Evolutionary conservation across 2,797 vertebrate genomes (phyloP).

Genomic region (Artibeus jamaicensis): DNA sequence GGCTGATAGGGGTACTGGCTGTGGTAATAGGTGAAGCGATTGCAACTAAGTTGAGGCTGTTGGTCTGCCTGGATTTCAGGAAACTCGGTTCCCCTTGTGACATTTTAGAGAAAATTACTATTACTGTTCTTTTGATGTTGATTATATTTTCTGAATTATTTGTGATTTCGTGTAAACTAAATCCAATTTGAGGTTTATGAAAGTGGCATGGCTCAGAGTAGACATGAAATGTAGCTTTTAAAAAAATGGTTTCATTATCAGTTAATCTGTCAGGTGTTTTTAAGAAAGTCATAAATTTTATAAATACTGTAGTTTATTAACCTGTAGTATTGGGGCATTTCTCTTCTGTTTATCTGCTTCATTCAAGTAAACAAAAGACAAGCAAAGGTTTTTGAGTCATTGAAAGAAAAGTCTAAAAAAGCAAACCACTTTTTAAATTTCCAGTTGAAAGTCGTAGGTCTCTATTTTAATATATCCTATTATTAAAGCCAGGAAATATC

Average conservation of each 20-base stretch:
- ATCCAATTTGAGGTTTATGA: background rate
- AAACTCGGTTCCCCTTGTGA: background rate
- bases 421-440: background rate
- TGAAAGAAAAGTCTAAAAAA: background rate
- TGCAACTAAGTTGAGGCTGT: background rate
- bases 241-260: background rate
- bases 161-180: background rate
- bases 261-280: background rate
- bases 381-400: background rate
- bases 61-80: background rate
- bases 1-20: background rate
- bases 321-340: background rate
- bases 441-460: background rate
- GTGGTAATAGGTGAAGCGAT: background rate
- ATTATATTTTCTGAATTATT: background rate
- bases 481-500: background rate
- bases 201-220: background rate
- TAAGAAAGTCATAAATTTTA: conserved; percentile 17
- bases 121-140: background rate
- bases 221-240: background rate
- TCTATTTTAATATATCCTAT: conserved; percentile 25
- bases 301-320: background rate
- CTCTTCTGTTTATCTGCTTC: background rate
- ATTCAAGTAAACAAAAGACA: conserved; percentile 17
- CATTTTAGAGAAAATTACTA: background rate